Percentiles rank a stretch among this genome's conserved stretches.
Evolutionary conservation across 2,113 vertebrate species (phyloP).

Genomic region (Prunella himalayana): DNA sequence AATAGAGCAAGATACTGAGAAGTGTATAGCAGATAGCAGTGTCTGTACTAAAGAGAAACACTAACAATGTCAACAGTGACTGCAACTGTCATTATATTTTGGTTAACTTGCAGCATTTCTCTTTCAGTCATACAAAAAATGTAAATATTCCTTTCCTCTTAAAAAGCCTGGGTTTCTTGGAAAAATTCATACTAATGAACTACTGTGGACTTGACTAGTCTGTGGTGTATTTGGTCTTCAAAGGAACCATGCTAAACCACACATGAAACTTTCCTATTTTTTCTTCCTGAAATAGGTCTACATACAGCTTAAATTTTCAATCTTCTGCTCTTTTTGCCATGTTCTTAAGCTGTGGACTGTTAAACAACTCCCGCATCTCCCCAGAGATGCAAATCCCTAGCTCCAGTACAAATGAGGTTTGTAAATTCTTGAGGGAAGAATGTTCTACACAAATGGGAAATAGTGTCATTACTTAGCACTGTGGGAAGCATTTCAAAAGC

Average conservation of each 20-base stretch:
- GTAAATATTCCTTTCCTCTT: background rate
- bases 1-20: background rate
- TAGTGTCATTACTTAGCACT: background rate
- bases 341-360: background rate
- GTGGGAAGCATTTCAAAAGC: slow-evolving; percentile 7
- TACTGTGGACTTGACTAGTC: background rate
- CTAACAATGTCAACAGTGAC: background rate
- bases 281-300: background rate
- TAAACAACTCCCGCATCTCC: background rate
- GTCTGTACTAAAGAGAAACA: background rate
- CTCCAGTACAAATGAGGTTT: background rate
- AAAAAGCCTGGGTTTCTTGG: background rate
- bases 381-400: background rate
- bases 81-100: background rate
- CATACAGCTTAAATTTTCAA: background rate
- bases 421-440: background rate
- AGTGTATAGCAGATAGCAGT: background rate
- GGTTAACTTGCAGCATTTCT: background rate
- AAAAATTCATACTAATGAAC: background rate
- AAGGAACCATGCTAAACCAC: background rate
- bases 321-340: background rate
- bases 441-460: slow-evolving; percentile 1
- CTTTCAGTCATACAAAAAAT: background rate
- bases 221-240: background rate
- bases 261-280: background rate